Conservation (phyloP, 2,888 invertebrate genomes). For the Nomada hirtipes region DNA sequence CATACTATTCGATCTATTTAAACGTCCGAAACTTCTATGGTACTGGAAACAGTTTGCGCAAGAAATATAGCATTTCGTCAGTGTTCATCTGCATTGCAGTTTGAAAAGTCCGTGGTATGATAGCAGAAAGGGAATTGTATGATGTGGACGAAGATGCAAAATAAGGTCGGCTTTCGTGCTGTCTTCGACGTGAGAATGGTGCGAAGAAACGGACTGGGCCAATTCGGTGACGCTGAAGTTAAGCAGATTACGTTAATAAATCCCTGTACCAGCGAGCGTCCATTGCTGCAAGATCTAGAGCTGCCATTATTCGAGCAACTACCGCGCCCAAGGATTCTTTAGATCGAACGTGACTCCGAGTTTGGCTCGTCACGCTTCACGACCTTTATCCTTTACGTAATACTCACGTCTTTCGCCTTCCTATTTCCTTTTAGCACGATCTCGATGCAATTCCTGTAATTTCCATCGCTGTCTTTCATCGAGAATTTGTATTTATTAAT, state of each 20-base stretch:
- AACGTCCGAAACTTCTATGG: too few species aligned
- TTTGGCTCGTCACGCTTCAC: constrained; percentile 59
- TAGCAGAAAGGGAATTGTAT: constrained; percentile 30
- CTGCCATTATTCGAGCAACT: constrained; percentile 50
- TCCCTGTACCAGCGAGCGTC: constrained; percentile 73
- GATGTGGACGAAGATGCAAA: constrained; percentile 42
- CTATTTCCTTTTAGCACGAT: not conserved
- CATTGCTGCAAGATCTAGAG: constrained; percentile 72
- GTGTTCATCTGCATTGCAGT: constrained; percentile 51
- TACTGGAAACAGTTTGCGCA: too few species aligned
- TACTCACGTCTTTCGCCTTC: constrained; percentile 8
- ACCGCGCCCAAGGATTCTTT: constrained; percentile 71
- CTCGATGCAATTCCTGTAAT: not conserved
- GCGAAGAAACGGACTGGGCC: constrained; percentile 55
- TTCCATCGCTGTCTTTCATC: not conserved
- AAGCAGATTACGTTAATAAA: constrained; percentile 81
- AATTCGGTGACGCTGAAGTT: constrained; percentile 71
- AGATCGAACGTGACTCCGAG: constrained; percentile 70
- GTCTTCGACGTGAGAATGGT: constrained; percentile 56
- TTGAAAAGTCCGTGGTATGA: constrained; percentile 28
- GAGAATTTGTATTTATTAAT: too few species aligned
- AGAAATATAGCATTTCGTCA: too few species aligned
- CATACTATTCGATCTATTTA: too few species aligned
- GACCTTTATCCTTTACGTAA: constrained; percentile 8
- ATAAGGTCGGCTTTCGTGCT: constrained; percentile 57